These are phyloP conservation scores for Orchesella cincta DNA, from an alignment of 1,140 invertebrate species.

Conservation along the genomic window DNA sequence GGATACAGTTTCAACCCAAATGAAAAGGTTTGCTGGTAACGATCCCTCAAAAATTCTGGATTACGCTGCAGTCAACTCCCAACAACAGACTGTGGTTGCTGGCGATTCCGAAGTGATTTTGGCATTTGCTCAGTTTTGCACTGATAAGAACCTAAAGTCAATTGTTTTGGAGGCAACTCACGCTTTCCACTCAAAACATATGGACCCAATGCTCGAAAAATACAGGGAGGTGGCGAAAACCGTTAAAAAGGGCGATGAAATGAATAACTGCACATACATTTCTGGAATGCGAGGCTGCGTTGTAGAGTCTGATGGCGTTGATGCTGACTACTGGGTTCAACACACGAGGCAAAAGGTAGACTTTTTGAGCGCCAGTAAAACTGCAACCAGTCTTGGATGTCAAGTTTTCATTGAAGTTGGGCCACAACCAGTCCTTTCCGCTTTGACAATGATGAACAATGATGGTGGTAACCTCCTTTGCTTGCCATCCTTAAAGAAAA, in stretches of 20 bases:
- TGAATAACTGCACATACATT: background rate
- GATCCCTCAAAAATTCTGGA: background rate
- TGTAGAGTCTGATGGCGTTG: background rate
- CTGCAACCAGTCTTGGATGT: background rate
- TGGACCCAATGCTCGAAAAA: background rate
- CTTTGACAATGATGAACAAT: constrained; percentile 16
- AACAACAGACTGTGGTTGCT: constrained; percentile 8
- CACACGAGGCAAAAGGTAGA: background rate
- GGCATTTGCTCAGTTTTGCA: background rate
- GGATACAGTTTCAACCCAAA: background rate
- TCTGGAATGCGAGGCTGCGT: constrained; percentile 15
- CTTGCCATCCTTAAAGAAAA: background rate
- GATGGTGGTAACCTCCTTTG: background rate
- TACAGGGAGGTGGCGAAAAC: background rate
- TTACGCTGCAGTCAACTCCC: background rate
- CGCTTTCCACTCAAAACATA: constrained; percentile 11
- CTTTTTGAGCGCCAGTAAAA: constrained; percentile 2
- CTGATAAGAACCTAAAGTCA: background rate
- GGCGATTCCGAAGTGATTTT: background rate
- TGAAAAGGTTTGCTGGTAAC: background rate
- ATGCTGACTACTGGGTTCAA: constrained; percentile 12
- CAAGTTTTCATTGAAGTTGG: constrained; percentile 12
- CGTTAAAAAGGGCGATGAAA: background rate
- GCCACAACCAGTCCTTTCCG: constrained; percentile 8
- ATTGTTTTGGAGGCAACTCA: background rate